phyloP scores from a whole-genome alignment of 2,113 vertebrate genomes.

The Pontoporia blainvillei region DNA sequence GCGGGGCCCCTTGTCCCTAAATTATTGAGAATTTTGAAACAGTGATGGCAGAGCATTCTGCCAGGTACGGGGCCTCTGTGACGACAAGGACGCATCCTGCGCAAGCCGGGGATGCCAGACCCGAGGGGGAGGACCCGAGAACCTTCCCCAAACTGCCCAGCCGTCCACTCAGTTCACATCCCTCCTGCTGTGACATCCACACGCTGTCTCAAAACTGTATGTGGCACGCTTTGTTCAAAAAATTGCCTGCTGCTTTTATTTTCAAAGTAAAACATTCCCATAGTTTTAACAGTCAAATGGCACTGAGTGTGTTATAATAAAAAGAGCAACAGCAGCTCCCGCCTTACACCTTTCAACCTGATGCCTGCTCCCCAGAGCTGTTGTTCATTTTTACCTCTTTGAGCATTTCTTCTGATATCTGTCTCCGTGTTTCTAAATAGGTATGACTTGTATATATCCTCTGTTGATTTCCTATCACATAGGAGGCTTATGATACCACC shows the following conservation, averaged over 20 bases:
- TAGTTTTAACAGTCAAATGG: not conserved
- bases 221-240: not conserved
- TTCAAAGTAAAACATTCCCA: not conserved
- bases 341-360: not conserved
- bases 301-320: not conserved
- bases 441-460: not conserved
- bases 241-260: not conserved
- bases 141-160: not conserved
- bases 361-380: not conserved
- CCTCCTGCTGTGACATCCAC: not conserved
- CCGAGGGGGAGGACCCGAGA: not conserved
- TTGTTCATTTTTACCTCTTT: not conserved
- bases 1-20: not conserved
- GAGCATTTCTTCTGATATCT: not conserved
- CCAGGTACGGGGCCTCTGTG: fast-evolving
- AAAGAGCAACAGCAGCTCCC: not conserved
- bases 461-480: not conserved
- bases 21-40: not conserved
- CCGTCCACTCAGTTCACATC: not conserved
- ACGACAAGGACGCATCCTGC: not conserved
- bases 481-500: not conserved
- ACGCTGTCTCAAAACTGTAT: too few relatives aligned
- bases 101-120: not conserved
- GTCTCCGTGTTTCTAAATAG: not conserved
- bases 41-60: not conserved